Evolutionary conservation across 2,113 vertebrate species (phyloP).

Genomic region (Rhinichthys klamathensis): DNA sequence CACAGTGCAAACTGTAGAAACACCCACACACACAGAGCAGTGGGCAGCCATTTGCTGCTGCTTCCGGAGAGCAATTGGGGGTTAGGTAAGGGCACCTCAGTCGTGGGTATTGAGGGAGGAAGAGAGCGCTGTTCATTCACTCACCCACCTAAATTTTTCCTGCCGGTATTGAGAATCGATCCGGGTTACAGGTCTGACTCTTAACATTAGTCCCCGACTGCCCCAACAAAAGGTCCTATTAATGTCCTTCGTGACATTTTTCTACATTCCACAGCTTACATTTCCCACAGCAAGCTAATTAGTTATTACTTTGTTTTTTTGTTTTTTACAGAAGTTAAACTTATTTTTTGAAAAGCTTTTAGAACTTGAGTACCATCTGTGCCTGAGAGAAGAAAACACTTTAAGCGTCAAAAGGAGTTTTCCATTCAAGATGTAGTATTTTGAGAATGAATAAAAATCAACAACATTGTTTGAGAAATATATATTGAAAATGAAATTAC

Average conservation of each 20-base stretch:
- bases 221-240: too few relatives aligned
- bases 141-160: too few relatives aligned
- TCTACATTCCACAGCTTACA: neutral
- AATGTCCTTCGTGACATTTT: neutral
- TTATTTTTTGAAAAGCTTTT: neutral
- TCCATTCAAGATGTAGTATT: neutral
- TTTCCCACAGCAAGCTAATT: neutral
- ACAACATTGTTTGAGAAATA: conserved; percentile 12
- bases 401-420: neutral
- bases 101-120: too few relatives aligned
- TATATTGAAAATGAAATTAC: neutral
- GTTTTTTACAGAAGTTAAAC: neutral
- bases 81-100: too few relatives aligned
- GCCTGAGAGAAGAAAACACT: neutral
- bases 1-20: too few relatives aligned
- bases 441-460: conserved; percentile 21
- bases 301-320: neutral
- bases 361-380: neutral
- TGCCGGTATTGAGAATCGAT: too few relatives aligned
- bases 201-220: too few relatives aligned
- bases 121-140: too few relatives aligned
- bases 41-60: too few relatives aligned
- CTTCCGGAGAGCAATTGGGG: too few relatives aligned
- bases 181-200: too few relatives aligned
- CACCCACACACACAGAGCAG: too few relatives aligned